Base-by-base conservation (phyloP, 2,797 vertebrate species). In the Spinibarbus caldwelli region DNA sequence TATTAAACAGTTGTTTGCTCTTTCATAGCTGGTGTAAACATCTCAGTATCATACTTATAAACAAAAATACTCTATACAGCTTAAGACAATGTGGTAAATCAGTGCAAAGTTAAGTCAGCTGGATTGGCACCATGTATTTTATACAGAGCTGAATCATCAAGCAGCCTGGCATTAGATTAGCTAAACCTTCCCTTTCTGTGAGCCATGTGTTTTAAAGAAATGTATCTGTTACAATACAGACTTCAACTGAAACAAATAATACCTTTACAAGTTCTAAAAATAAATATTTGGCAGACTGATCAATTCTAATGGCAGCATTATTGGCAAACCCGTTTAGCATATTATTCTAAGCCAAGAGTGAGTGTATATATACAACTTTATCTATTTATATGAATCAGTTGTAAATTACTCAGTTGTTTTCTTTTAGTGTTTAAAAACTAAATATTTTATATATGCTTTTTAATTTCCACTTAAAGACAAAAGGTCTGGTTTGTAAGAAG, bases 41-140 rank as follows among this genome's bases (percentile, higher is more conserved):
- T n/a, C n/a, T n/a, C n/a, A n/a, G n/a, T 79, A 49, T 38, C 47
- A 84, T 59, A n/a, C 26, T 38, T 7, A 70, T 8, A 66, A 87
- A 43, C 38, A 59, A 34, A 87, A n/a, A 45, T 57, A 49, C 29
- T 83, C n/a, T 75, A 52, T 71, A 72, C 45, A 76, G 83, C 87
- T 91, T 90, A 92, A 93, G 89, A 92, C 91, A 92, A 87, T 12
- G 80, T 29, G 91, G 91, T 88, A 90, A 86, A 87, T 91, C 89
- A 92, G 93, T 94, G 93, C 93, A 94, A 94, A 45, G 91, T 89
- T 66, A 31, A 26, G 38, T 29, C 88, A 43, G 49, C 68, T 82
- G 80, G 79, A 78, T 82, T 82, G 66, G 31, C 86, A 70, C 47
- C 49, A 68, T 45, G 14, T 26, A 86, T 38, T 15, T 68, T 71